These are phyloP conservation scores for Smithornis capensis DNA, from an alignment of 2,113 vertebrate genomes.

Conservation along the genomic window DNA sequence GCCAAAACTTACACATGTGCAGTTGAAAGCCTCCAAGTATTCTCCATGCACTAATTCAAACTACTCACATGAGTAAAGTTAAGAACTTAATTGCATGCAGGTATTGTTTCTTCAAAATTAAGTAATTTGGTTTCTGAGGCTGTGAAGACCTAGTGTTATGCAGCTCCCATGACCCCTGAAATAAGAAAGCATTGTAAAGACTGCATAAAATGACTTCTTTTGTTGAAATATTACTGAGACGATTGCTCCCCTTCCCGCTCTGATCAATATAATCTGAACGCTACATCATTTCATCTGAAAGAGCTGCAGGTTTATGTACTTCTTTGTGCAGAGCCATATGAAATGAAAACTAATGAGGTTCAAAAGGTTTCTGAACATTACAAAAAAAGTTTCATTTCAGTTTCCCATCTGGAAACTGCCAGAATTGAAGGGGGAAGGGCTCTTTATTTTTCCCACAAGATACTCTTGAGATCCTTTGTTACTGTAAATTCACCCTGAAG, in stretches of 20 bases:
- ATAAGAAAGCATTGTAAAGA: conserved; percentile 54
- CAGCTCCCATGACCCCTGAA: conserved; percentile 60
- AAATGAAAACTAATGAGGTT: conserved; percentile 64
- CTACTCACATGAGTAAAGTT: conserved; percentile 52
- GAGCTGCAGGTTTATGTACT: conserved; percentile 43
- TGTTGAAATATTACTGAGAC: conserved; percentile 40
- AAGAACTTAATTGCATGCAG: conserved; percentile 53
- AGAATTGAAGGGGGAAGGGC: conserved; percentile 6
- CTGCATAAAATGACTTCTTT: conserved; percentile 54
- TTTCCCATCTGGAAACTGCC: conserved; percentile 52
- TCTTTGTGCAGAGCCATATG: conserved; percentile 33
- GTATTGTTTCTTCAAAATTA: conserved; percentile 62
- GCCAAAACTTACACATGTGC: conserved; percentile 47
- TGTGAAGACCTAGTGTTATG: conserved; percentile 53
- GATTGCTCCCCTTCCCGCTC: neutral
- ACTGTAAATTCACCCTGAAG: neutral
- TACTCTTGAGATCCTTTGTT: conserved; percentile 30
- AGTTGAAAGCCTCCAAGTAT: conserved; percentile 13
- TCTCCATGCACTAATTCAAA: conserved; percentile 27
- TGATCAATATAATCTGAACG: neutral
- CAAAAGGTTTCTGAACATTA: conserved; percentile 58
- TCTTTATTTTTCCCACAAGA: neutral
- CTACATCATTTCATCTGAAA: conserved; percentile 51
- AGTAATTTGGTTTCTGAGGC: conserved; percentile 41
- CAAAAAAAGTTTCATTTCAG: conserved; percentile 21